phyloP scores from a whole-genome alignment of 2,797 vertebrate genomes.

The Aeoliscus strigatus region DNA sequence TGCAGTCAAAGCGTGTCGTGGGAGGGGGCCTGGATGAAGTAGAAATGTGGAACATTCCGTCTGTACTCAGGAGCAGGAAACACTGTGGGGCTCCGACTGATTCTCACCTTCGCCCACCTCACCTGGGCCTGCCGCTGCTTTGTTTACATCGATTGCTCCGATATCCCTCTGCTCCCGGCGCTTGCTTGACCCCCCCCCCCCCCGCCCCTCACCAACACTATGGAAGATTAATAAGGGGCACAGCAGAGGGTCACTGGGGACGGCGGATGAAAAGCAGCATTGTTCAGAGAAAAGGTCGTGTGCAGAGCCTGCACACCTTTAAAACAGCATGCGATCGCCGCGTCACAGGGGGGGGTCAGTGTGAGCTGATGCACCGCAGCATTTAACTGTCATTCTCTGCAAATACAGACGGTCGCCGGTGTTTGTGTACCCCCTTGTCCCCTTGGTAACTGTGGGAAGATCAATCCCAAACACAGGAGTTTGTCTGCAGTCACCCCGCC shows the following conservation, averaged over 20 bases:
- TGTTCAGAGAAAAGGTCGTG: conserved; percentile 47
- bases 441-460: conserved; percentile 27
- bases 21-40: conserved; percentile 34
- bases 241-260: conserved; percentile 36
- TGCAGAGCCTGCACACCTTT: conserved; percentile 31
- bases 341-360: conserved; percentile 11
- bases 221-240: conserved; percentile 60
- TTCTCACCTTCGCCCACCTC: conserved; percentile 55
- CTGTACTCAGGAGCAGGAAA: conserved; percentile 39
- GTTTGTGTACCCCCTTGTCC: conserved; percentile 27
- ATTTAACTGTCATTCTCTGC: conserved; percentile 6
- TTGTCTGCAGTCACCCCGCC: conserved; percentile 5
- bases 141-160: conserved; percentile 54
- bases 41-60: conserved; percentile 43
- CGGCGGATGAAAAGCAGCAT: conserved; percentile 50
- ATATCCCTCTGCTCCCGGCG: conserved; percentile 39
- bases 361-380: conserved; percentile 8
- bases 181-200: no score
- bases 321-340: conserved; percentile 36
- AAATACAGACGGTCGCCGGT: conserved; percentile 9
- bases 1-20: conserved; percentile 22
- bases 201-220: no score
- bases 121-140: conserved; percentile 30
- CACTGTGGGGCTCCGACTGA: conserved; percentile 44
- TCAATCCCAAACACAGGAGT: conserved; percentile 37